Evolutionary conservation across 2,797 vertebrate genomes (phyloP).

Genomic region (Pogoniulus pusillus): DNA sequence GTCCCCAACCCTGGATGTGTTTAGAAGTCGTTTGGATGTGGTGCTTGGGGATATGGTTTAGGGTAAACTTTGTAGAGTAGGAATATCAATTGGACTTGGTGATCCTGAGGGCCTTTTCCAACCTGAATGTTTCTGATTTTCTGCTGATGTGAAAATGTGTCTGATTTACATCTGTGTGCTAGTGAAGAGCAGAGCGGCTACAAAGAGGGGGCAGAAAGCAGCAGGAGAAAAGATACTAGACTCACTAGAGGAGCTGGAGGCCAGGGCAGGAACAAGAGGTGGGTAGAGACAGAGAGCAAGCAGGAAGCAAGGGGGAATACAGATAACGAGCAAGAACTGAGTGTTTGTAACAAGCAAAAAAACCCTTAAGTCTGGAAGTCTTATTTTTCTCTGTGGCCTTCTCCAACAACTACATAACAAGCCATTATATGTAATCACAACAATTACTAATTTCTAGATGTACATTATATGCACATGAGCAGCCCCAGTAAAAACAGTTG

Average conservation of each 20-base stretch:
- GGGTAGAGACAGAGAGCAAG: rapidly evolving
- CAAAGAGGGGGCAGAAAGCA: background rate
- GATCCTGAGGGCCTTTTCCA: no score
- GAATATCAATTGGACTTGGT: no score
- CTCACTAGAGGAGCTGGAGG: rapidly evolving
- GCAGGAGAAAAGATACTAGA: background rate
- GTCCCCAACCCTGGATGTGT: no score
- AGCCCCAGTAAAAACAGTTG: background rate
- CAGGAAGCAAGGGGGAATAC: background rate
- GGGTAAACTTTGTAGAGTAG: no score
- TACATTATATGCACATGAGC: background rate
- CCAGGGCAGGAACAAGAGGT: background rate
- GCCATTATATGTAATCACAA: background rate
- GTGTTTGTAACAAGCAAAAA: background rate
- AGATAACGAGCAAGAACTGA: background rate
- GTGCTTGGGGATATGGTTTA: no score
- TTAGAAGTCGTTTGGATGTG: no score
- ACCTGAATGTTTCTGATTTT: no score
- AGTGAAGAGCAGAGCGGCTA: background rate
- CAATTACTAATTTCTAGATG: background rate
- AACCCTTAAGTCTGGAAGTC: background rate
- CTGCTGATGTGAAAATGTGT: background rate
- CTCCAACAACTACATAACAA: background rate
- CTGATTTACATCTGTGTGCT: background rate
- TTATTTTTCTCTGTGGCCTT: background rate